Evolutionary conservation across 2,888 invertebrate species (phyloP), one percentile per base, ranked within the genome.

Genomic region (Eustalomyia histrio): DNA sequence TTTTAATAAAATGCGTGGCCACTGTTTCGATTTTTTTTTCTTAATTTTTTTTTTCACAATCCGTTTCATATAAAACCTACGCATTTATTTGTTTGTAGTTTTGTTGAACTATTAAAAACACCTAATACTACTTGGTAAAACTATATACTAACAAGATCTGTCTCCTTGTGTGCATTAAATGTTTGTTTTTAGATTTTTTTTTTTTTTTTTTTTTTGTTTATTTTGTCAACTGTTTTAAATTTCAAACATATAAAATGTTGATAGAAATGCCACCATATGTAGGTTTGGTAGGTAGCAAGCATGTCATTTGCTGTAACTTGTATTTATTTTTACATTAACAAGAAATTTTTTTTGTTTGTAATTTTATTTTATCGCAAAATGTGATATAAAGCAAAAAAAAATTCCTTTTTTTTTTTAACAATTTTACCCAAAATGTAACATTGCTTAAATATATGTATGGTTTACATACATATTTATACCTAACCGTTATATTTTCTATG

Each of bases 1-100:
- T 71, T 67, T 58, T 33, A 50, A 55, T 50, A 68, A 63, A 79
- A 73, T 79, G 78, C 73, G 78, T 79, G 73, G 78, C 78, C 72
- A 79, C 78, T 68, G 78, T 79, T 78, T 75, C 18, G 14, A 69
- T 60, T 52, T 47, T n/a, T n/a, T 60, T 21, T 47, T 6, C 53
- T 29, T 29, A 29, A 14, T 33, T 35, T 35, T 16, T 35, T 16
- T 58, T 33, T 29, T 33, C 17, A 58, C 58, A 58, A 35, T 35
- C 29, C 55, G n/a, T 12, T 12, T 55, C 21, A 21, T 65, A 29
- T 55, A 60, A 65, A 78, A 73, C 78, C 78, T 78, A 78, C 78
- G 72, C 78, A 78, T 57, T 29, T 29, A 29, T 61, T 61, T 78
- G 33, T 39, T 53, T 47, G 43, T 47, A 14, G 39, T 39, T 71